Evolutionary conservation across 2,797 vertebrate species (phyloP).

Genomic region (Lepus townsendii): DNA sequence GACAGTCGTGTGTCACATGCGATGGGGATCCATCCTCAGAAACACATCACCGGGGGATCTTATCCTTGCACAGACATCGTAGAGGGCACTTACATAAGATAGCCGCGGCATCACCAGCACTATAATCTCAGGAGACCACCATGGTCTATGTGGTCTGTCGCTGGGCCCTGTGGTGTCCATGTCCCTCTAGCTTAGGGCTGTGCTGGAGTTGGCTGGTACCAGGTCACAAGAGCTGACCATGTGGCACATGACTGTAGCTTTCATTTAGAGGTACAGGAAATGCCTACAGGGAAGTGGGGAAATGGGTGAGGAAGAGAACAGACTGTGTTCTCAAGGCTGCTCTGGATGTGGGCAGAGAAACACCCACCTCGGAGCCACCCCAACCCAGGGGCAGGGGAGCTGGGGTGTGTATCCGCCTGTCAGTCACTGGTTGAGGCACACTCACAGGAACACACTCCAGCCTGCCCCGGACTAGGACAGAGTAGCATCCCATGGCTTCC

Average conservation of each 20-base stretch:
- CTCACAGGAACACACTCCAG: not conserved
- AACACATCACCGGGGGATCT: no score
- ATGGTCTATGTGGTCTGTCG: no score
- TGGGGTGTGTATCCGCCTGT: not conserved
- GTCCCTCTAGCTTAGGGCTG: no score
- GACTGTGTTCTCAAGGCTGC: not conserved
- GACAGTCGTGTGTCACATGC: not conserved
- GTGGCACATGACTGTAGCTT: not conserved
- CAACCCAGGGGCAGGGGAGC: not conserved
- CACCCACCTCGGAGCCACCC: not conserved
- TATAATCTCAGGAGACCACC: no score
- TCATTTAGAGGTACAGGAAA: not conserved
- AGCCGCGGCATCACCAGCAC: no score
- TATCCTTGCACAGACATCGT: no score
- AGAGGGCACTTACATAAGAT: no score
- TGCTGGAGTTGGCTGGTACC: no score
- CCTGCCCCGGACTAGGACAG: not conserved
- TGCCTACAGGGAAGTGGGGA: not conserved
- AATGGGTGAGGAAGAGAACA: rapidly evolving
- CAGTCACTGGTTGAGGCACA: not conserved
- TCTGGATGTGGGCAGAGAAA: not conserved
- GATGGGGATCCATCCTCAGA: no score
- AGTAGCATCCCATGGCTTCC: not conserved
- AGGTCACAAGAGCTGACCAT: no score
- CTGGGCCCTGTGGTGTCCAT: no score